Evolutionary conservation across 2,113 vertebrate species (phyloP).

Genomic region (Candoia aspera): DNA sequence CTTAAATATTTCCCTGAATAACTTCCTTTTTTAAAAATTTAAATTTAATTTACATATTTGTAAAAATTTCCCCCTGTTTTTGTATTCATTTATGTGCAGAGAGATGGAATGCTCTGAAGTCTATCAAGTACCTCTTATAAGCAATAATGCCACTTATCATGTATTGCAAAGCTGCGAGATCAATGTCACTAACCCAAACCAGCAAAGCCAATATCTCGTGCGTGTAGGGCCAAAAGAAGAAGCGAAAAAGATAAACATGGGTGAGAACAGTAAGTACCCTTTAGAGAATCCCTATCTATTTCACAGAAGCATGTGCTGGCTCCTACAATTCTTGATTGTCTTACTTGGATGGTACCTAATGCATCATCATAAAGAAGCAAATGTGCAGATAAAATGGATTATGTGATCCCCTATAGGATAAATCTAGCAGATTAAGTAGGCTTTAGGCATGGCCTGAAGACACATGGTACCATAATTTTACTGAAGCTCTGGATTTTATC

Average conservation of each 20-base stretch:
- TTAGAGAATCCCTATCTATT: background rate
- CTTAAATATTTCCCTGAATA: fast-evolving
- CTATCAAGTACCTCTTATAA: background rate
- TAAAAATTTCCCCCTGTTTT: background rate
- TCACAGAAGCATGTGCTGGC: background rate
- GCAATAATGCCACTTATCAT: conserved; percentile 13
- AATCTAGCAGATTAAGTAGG: background rate
- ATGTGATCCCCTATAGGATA: background rate
- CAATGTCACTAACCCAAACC: conserved; percentile 35
- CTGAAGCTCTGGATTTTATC: background rate
- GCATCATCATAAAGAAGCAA: background rate
- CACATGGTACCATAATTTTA: background rate
- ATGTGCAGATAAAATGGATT: background rate
- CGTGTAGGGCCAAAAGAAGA: conserved; percentile 50
- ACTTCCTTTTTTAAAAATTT: background rate
- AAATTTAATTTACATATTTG: background rate
- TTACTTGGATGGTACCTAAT: background rate
- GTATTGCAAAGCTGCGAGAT: conserved; percentile 67
- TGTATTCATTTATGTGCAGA: conserved; percentile 41
- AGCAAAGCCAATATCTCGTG: conserved; percentile 50
- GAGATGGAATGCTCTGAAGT: conserved; percentile 60
- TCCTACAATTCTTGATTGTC: background rate
- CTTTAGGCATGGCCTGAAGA: too few relatives aligned
- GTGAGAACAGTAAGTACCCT: conserved; percentile 56
- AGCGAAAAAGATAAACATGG: conserved; percentile 29